phyloP scores from a whole-genome alignment of 2,888 invertebrate genomes.

The Steinernema carpocapsae region DNA sequence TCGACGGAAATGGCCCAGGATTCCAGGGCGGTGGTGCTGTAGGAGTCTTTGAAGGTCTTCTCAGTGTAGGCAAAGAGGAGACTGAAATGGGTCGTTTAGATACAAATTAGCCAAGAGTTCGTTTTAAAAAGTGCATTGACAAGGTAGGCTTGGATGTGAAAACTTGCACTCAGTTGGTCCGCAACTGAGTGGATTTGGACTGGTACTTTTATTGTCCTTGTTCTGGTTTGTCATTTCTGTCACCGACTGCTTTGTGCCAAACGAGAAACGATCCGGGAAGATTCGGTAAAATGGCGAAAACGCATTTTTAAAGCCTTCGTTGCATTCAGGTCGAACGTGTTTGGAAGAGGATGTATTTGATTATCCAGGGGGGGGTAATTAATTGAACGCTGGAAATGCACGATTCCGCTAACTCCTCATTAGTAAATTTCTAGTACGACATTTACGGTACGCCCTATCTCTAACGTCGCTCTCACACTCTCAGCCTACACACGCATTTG shows the following conservation, averaged over 20 bases:
- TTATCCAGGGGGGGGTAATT: no score
- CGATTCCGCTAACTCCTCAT: no score
- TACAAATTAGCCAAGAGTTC: not conserved
- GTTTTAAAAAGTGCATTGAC: not conserved
- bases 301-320: not conserved
- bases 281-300: not conserved
- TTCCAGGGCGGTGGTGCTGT: slow-evolving; percentile 60
- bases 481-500: no score
- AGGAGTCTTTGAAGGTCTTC: slow-evolving; percentile 53
- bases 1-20: slow-evolving; percentile 55
- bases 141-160: not conserved
- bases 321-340: no score
- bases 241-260: not conserved
- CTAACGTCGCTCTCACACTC: no score
- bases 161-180: no score
- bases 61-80: slow-evolving; percentile 60
- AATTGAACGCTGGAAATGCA: no score
- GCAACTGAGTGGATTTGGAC: not conserved
- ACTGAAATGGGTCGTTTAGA: slow-evolving; percentile 45
- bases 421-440: no score
- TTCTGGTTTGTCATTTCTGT: not conserved
- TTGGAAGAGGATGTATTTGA: no score
- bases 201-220: not conserved
- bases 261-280: not conserved
- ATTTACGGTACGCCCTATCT: no score